phyloP scores from a whole-genome alignment of 2,888 invertebrate species.

The Seira ritae region DNA sequence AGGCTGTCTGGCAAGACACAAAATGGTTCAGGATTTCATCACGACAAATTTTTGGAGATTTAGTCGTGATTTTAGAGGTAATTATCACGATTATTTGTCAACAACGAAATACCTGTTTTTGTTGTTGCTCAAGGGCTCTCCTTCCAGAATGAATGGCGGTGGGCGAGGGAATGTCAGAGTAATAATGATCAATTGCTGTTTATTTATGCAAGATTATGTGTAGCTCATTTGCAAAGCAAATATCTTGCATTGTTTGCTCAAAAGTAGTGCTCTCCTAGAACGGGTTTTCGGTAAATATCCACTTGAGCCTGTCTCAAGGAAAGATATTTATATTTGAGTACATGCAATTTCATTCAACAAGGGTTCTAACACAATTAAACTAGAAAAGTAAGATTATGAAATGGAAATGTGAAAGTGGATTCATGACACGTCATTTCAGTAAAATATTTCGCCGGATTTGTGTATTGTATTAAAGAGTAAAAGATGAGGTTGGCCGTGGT shows the following conservation, averaged over 20 bases:
- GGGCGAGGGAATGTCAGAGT: neutral
- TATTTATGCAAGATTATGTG: slow-evolving; percentile 10
- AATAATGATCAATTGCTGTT: slow-evolving; percentile 16
- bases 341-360: neutral
- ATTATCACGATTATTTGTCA: slow-evolving; percentile 21
- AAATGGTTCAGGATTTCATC: neutral
- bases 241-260: neutral
- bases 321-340: neutral
- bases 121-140: slow-evolving; percentile 31
- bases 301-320: neutral
- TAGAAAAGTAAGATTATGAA: no score
- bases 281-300: neutral
- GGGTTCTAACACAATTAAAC: no score
- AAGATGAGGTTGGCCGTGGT: no score
- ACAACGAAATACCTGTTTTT: slow-evolving; percentile 7
- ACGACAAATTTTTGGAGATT: neutral
- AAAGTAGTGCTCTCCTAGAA: neutral
- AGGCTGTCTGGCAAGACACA: slow-evolving; percentile 39
- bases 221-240: slow-evolving; percentile 14
- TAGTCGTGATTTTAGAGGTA: slow-evolving; percentile 6
- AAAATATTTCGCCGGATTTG: no score
- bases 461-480: no score
- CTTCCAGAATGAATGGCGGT: slow-evolving; percentile 1
- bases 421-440: neutral
- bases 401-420: neutral